phyloP scores from a whole-genome alignment of 2,888 invertebrate species.

The Margaritifera margaritifera region DNA sequence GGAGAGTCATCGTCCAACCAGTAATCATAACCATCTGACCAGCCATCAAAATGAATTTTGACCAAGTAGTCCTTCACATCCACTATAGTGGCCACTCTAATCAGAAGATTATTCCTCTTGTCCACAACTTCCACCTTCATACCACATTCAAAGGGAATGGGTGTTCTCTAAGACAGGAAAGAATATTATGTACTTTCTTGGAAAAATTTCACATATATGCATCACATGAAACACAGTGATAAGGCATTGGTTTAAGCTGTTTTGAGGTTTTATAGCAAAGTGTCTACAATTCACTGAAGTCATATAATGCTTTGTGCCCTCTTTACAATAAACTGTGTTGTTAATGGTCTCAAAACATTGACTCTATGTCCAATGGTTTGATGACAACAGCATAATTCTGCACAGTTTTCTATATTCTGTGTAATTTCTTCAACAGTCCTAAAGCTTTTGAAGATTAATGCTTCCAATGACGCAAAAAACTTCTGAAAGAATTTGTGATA shows the following conservation, averaged over 20 bases:
- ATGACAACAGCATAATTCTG: too few relatives aligned
- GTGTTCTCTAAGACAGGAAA: conserved; percentile 77
- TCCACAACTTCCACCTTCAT: conserved; percentile 94
- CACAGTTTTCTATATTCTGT: too few relatives aligned
- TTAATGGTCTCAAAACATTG: too few relatives aligned
- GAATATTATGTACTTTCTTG: background rate
- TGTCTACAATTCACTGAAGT: background rate
- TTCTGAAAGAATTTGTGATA: too few relatives aligned
- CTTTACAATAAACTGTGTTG: too few relatives aligned
- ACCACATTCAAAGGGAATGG: conserved; percentile 85
- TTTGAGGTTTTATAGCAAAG: background rate
- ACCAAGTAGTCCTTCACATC: conserved; percentile 83
- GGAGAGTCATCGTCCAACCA: conserved; percentile 93
- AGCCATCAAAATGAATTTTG: conserved; percentile 89
- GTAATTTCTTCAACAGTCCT: too few relatives aligned
- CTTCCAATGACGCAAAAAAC: too few relatives aligned
- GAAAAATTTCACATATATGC: background rate
- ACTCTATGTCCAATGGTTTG: too few relatives aligned
- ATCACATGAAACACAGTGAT: background rate
- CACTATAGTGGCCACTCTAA: conserved; percentile 88
- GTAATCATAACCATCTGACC: conserved; percentile 87
- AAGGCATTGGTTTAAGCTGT: background rate
- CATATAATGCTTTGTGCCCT: too few relatives aligned
- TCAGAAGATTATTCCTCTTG: conserved; percentile 82
- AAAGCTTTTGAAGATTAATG: too few relatives aligned